phyloP scores from a whole-genome alignment of 2,888 invertebrate species.

The Eupeodes luniger region DNA sequence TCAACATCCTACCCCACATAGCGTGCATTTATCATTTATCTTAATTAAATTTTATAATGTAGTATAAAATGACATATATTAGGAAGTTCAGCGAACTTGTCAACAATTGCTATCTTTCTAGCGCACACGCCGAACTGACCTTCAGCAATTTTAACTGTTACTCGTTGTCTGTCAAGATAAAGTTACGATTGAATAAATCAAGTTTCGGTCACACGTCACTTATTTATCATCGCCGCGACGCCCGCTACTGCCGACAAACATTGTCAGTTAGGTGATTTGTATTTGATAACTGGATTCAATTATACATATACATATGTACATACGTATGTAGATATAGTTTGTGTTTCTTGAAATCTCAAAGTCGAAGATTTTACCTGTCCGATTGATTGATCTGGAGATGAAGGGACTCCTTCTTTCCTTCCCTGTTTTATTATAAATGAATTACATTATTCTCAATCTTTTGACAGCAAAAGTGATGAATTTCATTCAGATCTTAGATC shows the following conservation, averaged over 20 bases:
- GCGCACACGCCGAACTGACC: slow-evolving; percentile 39
- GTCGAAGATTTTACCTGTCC: too few species aligned
- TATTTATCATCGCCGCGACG: too few species aligned
- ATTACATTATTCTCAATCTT: too few species aligned
- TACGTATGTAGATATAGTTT: too few species aligned
- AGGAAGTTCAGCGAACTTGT: slow-evolving; percentile 53
- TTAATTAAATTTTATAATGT: background rate
- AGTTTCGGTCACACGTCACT: slow-evolving; percentile 6
- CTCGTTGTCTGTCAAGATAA: slow-evolving; percentile 2
- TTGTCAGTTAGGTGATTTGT: slow-evolving; percentile 6
- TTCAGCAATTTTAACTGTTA: slow-evolving; percentile 34
- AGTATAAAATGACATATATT: slow-evolving; percentile 14
- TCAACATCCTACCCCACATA: background rate
- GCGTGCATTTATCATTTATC: background rate
- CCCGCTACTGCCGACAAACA: background rate
- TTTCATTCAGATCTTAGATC: too few species aligned
- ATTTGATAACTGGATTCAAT: slow-evolving; percentile 40
- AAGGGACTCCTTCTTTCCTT: too few species aligned
- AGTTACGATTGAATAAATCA: slow-evolving; percentile 19
- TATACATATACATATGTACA: too few species aligned
- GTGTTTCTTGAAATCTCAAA: too few species aligned
- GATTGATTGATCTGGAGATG: too few species aligned
- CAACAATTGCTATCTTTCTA: slow-evolving; percentile 17
- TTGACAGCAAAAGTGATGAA: too few species aligned
- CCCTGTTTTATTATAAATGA: too few species aligned